phyloP scores from a whole-genome alignment of 2,113 vertebrate species.

The Chrysochloris asiatica region DNA sequence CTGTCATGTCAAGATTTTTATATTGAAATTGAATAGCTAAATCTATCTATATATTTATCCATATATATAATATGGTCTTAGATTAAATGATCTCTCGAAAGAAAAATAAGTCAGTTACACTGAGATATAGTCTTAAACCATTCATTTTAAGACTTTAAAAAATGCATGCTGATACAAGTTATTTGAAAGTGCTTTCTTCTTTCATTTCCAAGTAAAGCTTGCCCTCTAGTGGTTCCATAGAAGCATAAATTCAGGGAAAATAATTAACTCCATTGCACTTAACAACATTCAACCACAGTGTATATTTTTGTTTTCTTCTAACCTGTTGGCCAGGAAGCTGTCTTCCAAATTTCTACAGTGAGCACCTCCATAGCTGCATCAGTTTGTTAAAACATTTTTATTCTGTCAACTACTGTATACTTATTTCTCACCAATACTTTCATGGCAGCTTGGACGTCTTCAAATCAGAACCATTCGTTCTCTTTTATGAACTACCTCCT shows the following conservation, averaged over 20 bases:
- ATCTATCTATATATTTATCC: neutral
- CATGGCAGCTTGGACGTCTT: too few relatives aligned
- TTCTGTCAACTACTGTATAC: too few relatives aligned
- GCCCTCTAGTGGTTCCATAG: slow-evolving; percentile 84
- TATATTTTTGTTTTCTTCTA: neutral
- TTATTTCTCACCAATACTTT: too few relatives aligned
- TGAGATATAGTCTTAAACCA: neutral
- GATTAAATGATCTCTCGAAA: neutral
- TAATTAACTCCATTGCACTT: neutral
- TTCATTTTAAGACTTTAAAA: neutral
- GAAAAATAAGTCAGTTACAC: neutral
- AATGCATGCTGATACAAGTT: fast-evolving
- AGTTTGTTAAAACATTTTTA: too few relatives aligned
- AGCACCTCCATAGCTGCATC: too few relatives aligned
- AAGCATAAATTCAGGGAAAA: neutral
- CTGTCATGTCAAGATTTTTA: neutral
- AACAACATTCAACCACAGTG: neutral
- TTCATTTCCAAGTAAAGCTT: slow-evolving; percentile 75
- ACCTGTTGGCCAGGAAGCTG: too few relatives aligned
- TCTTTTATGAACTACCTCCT: too few relatives aligned
- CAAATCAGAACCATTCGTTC: too few relatives aligned
- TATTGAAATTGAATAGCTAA: neutral
- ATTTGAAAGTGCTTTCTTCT: neutral
- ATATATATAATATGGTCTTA: neutral
- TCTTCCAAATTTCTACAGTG: too few relatives aligned